These are phyloP conservation scores for Trissolcus japonicus DNA, from an alignment of 2,888 invertebrate species.

Conservation along the genomic window DNA sequence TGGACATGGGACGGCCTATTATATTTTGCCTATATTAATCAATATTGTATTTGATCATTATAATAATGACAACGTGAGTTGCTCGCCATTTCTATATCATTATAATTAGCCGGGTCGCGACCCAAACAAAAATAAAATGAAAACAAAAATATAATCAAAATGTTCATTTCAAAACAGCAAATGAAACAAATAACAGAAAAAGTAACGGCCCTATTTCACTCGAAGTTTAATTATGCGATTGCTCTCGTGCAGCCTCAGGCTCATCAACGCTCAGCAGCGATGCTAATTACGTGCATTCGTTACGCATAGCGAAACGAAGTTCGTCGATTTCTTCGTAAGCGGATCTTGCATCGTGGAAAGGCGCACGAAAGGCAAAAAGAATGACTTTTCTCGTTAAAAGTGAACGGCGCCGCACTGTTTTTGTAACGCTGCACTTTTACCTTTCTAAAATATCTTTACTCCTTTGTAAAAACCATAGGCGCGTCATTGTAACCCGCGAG, in stretches of 20 bases:
- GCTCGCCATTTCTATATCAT: not conserved
- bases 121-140: not conserved
- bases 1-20: too few species aligned
- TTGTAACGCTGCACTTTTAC: conserved; percentile 62
- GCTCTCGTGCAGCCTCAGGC: conserved; percentile 12
- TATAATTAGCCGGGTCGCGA: too few species aligned
- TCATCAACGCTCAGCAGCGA: conserved; percentile 30
- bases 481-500: conserved; percentile 21
- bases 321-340: conserved; percentile 52
- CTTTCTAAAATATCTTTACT: conserved; percentile 67
- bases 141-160: conserved; percentile 3
- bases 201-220: conserved; percentile 21
- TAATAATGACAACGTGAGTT: too few species aligned
- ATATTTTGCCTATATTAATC: too few species aligned
- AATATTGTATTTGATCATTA: not conserved
- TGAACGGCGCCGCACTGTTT: conserved; percentile 59
- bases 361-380: conserved; percentile 58
- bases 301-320: conserved; percentile 45
- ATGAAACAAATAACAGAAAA: conserved; percentile 7
- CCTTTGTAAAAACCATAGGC: conserved; percentile 47
- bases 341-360: conserved; percentile 56
- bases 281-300: conserved; percentile 49
- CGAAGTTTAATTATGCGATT: conserved; percentile 38
- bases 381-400: conserved; percentile 61
- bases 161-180: conserved; percentile 1